phyloP scores from a whole-genome alignment of 1,140 invertebrate species.

The Holotrichia oblita region DNA sequence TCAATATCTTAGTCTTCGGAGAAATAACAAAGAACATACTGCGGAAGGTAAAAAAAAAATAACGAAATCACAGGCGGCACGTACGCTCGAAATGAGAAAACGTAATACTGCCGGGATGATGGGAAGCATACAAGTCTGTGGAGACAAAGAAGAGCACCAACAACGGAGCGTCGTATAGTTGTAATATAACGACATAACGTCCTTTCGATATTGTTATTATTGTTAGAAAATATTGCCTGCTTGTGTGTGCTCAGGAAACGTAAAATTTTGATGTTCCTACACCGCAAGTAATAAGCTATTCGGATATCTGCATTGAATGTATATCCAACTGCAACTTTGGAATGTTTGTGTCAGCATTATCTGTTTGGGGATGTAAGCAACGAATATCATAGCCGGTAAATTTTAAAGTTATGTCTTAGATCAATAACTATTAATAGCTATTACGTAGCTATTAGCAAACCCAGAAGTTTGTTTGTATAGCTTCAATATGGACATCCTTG shows the following conservation, averaged over 20 bases:
- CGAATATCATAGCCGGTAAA: neutral
- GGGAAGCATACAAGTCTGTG: neutral
- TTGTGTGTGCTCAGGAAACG: constrained; percentile 2
- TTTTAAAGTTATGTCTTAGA: neutral
- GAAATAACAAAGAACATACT: neutral
- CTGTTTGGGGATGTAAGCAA: neutral
- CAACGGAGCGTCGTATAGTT: neutral
- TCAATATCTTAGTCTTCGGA: neutral
- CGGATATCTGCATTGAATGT: neutral
- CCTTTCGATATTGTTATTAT: constrained; percentile 13
- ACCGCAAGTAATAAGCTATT: neutral
- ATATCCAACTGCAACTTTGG: neutral
- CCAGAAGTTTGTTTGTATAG: neutral
- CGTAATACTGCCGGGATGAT: neutral
- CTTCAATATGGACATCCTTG: neutral
- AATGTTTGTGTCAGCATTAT: neutral
- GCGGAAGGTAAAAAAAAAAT: neutral
- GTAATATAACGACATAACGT: constrained; percentile 1
- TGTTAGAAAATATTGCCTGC: constrained; percentile 6
- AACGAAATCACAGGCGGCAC: constrained; percentile 3
- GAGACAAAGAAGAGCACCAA: neutral
- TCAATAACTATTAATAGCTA: too few relatives aligned
- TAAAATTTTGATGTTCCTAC: neutral
- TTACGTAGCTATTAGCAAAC: too few relatives aligned
- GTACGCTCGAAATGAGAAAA: neutral